Evolutionary conservation across 2,888 invertebrate species (phyloP).

Genomic region (Rhagonycha fulva): DNA sequence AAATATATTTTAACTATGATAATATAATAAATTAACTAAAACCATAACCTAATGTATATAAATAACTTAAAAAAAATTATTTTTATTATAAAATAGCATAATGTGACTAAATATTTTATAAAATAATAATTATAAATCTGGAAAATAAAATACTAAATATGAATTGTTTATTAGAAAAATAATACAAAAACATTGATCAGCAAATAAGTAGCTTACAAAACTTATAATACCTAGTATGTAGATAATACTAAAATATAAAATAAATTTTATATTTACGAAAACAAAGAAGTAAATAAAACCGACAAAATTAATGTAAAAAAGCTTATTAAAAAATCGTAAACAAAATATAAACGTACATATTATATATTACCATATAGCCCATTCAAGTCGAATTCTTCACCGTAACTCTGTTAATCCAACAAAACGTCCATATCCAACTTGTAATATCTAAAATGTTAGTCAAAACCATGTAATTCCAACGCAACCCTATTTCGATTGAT

Average conservation of each 20-base stretch:
- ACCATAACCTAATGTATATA: not conserved
- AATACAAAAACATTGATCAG: not conserved
- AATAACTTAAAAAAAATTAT: not conserved
- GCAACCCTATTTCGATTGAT: not conserved
- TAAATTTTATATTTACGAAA: not conserved
- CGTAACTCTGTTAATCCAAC: not conserved
- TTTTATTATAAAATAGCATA: not conserved
- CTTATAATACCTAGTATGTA: no score
- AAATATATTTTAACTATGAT: not conserved
- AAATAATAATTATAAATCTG: not conserved
- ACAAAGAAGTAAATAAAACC: not conserved
- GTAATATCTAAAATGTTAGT: not conserved
- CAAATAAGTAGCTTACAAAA: no score
- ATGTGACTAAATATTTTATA: not conserved
- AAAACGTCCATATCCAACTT: not conserved
- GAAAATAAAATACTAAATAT: not conserved
- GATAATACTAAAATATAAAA: not conserved
- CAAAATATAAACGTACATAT: not conserved
- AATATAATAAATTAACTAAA: not conserved
- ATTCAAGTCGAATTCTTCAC: not conserved
- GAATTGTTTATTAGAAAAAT: not conserved
- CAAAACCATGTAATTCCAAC: not conserved
- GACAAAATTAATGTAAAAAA: not conserved
- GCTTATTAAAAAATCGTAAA: not conserved
- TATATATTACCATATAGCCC: not conserved